Base-by-base conservation (phyloP, 2,888 invertebrate genomes). In the Galerucella calmariensis region DNA sequence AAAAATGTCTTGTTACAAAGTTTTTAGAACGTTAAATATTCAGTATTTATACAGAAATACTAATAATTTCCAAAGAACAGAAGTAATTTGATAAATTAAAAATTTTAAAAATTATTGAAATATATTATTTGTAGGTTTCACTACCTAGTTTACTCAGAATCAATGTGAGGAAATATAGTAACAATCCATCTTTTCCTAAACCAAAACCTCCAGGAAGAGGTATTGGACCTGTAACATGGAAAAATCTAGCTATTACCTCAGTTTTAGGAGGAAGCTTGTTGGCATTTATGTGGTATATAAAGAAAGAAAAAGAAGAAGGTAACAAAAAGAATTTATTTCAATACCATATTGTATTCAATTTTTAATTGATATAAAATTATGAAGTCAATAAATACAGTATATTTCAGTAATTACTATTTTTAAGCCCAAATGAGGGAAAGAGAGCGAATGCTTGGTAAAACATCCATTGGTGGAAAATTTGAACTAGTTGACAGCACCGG, bases 381-480 rank as follows among this genome's bases (percentile, higher is more conserved):
- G 6, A 35, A 5, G 14, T 66, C 51, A 14, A 48, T 9, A 0
- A 46, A 20, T 20, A 11, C 46, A 12, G 2, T 10, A 53, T 58
- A 11, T 63, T 58, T 63, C 16, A 10, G 9, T 10, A 16, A 20
- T 16, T 9, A 16, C n/a, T 56, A 35, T 68, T 66, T 63, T 83
- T 46, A 67, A 88, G 89, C 85, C 20, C 80, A 80, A 68, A 81
- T 94, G 69, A 92, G 90, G 61, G 96, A 97, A 83, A 90, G 97
- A 53, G 93, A 93, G 82, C 89, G 94, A 73, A 92, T 93, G 81
- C 88, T 99, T 9, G 98, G 98, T 0, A 97, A 97, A 88, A 95
- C 96, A 2, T 91, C 94, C 66, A 97, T 99, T 78, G 99, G 99
- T 51, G 99, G 99, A 6, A 88, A 90, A 48, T 99, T 98, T 90